phyloP scores from a whole-genome alignment of 1,140 invertebrate species.

The Caligus rogercresseyi region DNA sequence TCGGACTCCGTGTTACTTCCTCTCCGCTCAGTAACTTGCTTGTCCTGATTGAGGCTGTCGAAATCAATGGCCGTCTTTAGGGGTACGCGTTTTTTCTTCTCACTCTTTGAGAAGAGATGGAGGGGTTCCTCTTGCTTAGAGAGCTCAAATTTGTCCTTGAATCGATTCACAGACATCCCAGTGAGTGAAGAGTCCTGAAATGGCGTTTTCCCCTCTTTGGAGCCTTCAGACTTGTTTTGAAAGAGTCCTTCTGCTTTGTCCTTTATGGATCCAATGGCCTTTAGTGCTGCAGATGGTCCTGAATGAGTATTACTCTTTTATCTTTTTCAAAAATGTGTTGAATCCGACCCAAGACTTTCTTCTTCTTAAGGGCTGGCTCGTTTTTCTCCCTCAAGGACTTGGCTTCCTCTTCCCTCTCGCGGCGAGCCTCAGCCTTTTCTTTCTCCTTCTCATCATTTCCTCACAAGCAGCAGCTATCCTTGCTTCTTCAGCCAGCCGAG shows the following conservation, averaged over 20 bases:
- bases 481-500: background rate
- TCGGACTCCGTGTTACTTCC: background rate
- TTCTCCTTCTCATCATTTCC: background rate
- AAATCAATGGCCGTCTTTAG: background rate
- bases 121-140: background rate
- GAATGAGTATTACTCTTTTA: background rate
- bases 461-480: background rate
- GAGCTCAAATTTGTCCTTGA: background rate
- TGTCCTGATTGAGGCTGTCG: background rate
- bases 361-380: background rate
- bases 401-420: background rate
- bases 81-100: background rate
- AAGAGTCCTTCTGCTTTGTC: background rate
- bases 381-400: background rate
- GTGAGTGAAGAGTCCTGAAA: background rate
- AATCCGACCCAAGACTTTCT: background rate
- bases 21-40: background rate
- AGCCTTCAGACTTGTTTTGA: background rate
- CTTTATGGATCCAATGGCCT: background rate
- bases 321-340: background rate
- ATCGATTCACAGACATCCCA: background rate
- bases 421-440: background rate
- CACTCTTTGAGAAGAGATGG: background rate
- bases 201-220: background rate
- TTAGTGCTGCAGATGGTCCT: background rate